These are phyloP conservation scores for Saiga tatarica DNA, from an alignment of 2,113 vertebrate species.

Conservation along the genomic window DNA sequence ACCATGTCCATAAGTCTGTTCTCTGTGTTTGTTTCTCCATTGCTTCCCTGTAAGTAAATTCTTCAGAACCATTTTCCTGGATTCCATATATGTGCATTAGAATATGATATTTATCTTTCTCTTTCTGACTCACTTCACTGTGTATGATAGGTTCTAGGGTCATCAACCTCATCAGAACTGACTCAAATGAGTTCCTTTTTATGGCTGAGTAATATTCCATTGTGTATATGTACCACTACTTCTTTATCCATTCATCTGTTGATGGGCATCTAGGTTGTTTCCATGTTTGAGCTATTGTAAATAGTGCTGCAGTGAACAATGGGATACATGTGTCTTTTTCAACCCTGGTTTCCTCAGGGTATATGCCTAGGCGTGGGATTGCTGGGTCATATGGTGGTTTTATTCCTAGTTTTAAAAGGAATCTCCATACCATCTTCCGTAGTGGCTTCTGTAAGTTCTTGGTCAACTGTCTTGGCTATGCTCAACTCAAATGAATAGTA, in stretches of 20 bases:
- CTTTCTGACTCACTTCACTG: not conserved
- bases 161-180: not conserved
- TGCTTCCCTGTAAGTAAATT: not conserved
- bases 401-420: not conserved
- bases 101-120: not conserved
- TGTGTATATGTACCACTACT: not conserved
- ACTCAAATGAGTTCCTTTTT: not conserved
- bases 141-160: not conserved
- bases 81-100: not conserved
- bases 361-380: not conserved
- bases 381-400: not conserved
- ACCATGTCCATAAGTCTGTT: not conserved
- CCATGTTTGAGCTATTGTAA: not conserved
- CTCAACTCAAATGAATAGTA: not conserved
- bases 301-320: not conserved
- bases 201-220: not conserved
- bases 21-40: not conserved
- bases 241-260: not conserved
- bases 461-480: not conserved
- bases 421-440: not conserved
- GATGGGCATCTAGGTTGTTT: not conserved
- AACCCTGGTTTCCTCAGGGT: not conserved
- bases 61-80: not conserved
- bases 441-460: not conserved
- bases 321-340: not conserved